A percentile compares a stretch with the other conserved stretches of the same genome.
Conservation (phyloP, 2,113 vertebrate species). For the Malurus elegans region DNA sequence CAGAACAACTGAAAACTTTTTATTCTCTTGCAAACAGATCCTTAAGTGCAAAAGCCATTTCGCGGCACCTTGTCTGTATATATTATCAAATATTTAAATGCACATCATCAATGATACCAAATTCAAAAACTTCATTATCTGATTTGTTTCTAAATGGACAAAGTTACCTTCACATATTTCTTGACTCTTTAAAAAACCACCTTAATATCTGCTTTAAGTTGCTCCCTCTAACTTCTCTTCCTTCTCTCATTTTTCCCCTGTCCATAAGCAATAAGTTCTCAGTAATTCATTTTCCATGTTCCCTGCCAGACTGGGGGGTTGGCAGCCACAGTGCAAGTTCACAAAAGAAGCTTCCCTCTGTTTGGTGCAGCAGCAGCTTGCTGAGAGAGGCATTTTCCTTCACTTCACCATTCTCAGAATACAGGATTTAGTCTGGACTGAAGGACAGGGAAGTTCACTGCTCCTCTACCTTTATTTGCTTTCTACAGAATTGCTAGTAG, state of each 20-base stretch:
- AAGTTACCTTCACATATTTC: neutral
- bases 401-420: neutral
- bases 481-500: neutral
- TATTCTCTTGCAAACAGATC: neutral
- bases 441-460: neutral
- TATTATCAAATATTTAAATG: neutral
- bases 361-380: neutral
- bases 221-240: neutral
- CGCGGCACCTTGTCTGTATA: fast-evolving
- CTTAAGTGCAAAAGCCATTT: neutral
- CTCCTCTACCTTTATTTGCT: neutral
- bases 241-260: neutral
- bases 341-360: neutral
- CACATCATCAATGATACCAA: neutral
- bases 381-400: neutral
- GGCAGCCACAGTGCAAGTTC: neutral
- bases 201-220: neutral
- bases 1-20: neutral
- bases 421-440: neutral
- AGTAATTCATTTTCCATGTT: neutral
- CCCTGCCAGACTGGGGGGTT: fast-evolving
- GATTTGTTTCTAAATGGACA: neutral
- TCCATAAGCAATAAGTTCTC: neutral
- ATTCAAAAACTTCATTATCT: neutral
- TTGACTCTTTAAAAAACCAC: neutral